Percentiles rank a stretch among this genome's conserved stretches.
These are phyloP conservation scores for Rhinolophus sinicus DNA, from an alignment of 2,113 vertebrate species.

Conservation along the genomic window DNA sequence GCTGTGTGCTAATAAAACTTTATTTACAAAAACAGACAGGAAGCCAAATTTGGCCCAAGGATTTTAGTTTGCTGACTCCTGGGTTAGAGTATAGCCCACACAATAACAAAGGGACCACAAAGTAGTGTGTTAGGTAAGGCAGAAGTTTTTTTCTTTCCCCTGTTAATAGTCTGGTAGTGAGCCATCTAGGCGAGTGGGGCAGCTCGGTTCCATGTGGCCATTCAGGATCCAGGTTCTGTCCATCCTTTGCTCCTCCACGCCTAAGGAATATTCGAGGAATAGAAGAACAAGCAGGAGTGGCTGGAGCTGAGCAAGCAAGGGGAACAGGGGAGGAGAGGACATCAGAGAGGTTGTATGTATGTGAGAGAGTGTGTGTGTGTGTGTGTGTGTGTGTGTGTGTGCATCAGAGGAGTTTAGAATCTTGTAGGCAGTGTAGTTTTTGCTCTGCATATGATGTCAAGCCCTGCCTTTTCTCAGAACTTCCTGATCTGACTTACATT, in stretches of 20 bases:
- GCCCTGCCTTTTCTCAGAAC: neutral
- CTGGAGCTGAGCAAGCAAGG: neutral
- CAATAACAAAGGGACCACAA: neutral
- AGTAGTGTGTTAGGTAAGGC: neutral
- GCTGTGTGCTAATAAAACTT: conserved; percentile 10
- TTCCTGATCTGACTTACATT: neutral
- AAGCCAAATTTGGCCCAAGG: neutral
- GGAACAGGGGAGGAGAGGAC: neutral
- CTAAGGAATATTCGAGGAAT: neutral
- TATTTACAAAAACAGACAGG: neutral
- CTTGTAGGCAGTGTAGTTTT: neutral
- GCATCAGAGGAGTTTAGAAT: neutral
- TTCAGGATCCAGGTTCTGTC: neutral
- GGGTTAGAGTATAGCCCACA: neutral
- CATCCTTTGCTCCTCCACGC: neutral
- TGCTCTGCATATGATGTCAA: neutral
- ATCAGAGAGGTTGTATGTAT: neutral
- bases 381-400: too few species aligned
- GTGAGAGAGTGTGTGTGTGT: too few species aligned
- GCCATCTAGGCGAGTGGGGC: too few species aligned
- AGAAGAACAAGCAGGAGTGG: neutral
- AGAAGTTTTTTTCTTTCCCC: neutral
- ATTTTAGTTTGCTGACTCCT: neutral
- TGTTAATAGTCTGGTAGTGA: neutral
- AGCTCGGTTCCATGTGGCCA: neutral